phyloP scores from a whole-genome alignment of 2,888 invertebrate species.

The Pachycephus smyrnensis region DNA sequence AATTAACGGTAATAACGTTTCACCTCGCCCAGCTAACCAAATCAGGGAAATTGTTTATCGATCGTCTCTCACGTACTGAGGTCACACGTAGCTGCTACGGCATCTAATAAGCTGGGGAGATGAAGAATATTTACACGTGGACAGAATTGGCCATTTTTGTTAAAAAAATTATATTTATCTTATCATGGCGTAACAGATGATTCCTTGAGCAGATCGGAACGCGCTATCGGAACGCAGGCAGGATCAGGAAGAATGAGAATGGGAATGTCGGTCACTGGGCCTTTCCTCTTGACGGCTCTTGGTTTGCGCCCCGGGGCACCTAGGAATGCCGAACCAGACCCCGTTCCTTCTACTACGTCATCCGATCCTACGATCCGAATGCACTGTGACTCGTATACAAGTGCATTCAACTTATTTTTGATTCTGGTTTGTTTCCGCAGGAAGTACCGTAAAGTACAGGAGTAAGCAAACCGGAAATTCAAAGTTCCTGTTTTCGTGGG shows the following conservation, averaged over 20 bases:
- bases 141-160: not conserved
- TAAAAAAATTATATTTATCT: not conserved
- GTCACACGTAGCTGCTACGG: not conserved
- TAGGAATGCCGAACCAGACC: slow-evolving; percentile 30
- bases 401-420: not conserved
- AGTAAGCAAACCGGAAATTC: not conserved
- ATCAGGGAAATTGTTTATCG: slow-evolving; percentile 50
- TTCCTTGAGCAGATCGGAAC: slow-evolving; percentile 14
- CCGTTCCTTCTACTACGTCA: slow-evolving; percentile 13
- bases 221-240: slow-evolving; percentile 38
- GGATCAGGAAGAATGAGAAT: slow-evolving; percentile 48
- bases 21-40: slow-evolving; percentile 33
- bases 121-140: not conserved
- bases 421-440: not conserved
- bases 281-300: slow-evolving; percentile 41
- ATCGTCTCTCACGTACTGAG: slow-evolving; percentile 21
- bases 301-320: slow-evolving; percentile 22
- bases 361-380: not conserved
- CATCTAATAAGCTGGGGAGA: not conserved
- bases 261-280: slow-evolving; percentile 60
- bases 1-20: slow-evolving; percentile 50
- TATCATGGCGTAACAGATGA: not conserved
- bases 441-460: not conserved
- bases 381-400: not conserved
- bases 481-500: not conserved